phyloP scores from a whole-genome alignment of 2,888 invertebrate genomes.

The Unio delphinus region DNA sequence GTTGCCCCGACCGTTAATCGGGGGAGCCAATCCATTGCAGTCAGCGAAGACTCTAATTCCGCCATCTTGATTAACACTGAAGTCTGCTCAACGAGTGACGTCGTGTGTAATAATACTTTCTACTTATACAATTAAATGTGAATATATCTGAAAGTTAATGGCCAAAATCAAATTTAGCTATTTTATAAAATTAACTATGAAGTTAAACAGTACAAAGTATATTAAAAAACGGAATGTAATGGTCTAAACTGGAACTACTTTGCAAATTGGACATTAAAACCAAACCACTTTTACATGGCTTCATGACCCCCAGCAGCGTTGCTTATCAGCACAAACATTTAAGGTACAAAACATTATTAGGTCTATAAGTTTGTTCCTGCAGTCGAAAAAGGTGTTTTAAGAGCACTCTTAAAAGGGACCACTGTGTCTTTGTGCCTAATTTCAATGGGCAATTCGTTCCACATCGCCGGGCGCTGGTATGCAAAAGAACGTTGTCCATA shows the following conservation, averaged over 20 bases:
- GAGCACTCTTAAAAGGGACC: too few species aligned
- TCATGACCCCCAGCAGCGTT: slow-evolving; percentile 54
- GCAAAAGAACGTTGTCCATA: too few species aligned
- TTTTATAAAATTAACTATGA: slow-evolving; percentile 1
- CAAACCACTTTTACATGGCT: slow-evolving; percentile 35
- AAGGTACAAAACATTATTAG: too few species aligned
- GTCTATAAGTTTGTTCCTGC: too few species aligned
- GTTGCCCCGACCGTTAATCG: slow-evolving; percentile 70
- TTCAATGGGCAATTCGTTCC: too few species aligned
- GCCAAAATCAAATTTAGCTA: slow-evolving; percentile 7
- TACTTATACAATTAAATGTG: background rate
- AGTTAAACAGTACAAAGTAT: background rate
- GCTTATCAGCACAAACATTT: slow-evolving; percentile 54
- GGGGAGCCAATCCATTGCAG: slow-evolving; percentile 75
- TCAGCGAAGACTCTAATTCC: slow-evolving; percentile 73
- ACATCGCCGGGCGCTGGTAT: too few species aligned
- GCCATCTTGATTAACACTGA: slow-evolving; percentile 63
- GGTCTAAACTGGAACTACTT: slow-evolving; percentile 13
- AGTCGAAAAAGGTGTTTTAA: too few species aligned
- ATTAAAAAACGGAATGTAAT: background rate
- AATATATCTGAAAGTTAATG: background rate
- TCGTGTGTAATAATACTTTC: slow-evolving; percentile 18
- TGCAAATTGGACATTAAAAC: slow-evolving; percentile 15
- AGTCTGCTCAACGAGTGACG: slow-evolving; percentile 26
- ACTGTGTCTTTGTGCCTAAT: too few species aligned